Percentiles rank a stretch among this genome's conserved stretches.
Conservation (phyloP, 2,888 invertebrate species). For the Drosophila eohydei region DNA sequence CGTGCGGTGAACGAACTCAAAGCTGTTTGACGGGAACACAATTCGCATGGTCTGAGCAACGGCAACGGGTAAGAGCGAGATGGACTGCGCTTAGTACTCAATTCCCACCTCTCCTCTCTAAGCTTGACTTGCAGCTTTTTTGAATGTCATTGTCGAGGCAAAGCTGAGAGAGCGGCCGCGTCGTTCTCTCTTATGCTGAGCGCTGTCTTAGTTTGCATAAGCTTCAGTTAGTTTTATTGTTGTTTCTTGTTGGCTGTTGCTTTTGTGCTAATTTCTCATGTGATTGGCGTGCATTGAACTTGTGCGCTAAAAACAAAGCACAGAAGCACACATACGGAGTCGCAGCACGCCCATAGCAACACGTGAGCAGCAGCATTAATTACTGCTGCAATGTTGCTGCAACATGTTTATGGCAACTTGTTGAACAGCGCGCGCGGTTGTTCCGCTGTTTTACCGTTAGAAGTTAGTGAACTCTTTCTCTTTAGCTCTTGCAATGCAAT, state of each 20-base stretch:
- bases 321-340: slow-evolving; percentile 20
- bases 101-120: slow-evolving; percentile 35
- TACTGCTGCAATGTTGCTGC: slow-evolving; percentile 72
- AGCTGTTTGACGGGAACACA: slow-evolving; percentile 84
- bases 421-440: slow-evolving; percentile 28
- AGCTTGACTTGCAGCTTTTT: slow-evolving; percentile 78
- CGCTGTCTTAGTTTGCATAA: slow-evolving; percentile 69
- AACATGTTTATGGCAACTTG: slow-evolving; percentile 77
- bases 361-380: slow-evolving; percentile 55
- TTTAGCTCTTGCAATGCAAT: slow-evolving; percentile 40
- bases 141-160: slow-evolving; percentile 75
- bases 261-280: slow-evolving; percentile 76
- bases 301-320: slow-evolving; percentile 66
- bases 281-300: slow-evolving; percentile 73
- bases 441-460: slow-evolving; percentile 62
- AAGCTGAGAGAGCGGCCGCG: slow-evolving; percentile 3
- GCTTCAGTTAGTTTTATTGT: slow-evolving; percentile 40
- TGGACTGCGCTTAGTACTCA: slow-evolving; percentile 17
- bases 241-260: slow-evolving; percentile 32
- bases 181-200: slow-evolving; percentile 34
- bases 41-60: slow-evolving; percentile 30
- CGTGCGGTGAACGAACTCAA: slow-evolving; percentile 84
- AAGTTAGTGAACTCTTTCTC: slow-evolving; percentile 60
- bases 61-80: slow-evolving; percentile 18
- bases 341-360: slow-evolving; percentile 29